These are phyloP conservation scores for Ormyrus rosae DNA, from an alignment of 2,888 invertebrate species.

Conservation along the genomic window DNA sequence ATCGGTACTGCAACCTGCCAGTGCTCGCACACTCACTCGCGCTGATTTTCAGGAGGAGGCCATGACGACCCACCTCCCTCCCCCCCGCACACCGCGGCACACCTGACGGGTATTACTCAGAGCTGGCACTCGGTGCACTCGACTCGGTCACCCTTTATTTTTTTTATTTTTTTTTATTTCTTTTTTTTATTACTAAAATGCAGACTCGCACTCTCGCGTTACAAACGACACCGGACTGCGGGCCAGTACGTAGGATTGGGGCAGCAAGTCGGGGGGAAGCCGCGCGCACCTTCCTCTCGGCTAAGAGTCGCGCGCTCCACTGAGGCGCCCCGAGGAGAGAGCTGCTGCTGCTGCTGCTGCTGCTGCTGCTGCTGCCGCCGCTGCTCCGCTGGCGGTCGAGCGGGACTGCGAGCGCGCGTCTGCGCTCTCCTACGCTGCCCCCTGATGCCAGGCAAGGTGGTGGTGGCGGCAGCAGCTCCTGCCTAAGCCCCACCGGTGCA, in stretches of 20 bases:
- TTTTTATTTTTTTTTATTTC: too few relatives aligned
- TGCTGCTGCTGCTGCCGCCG: too few relatives aligned
- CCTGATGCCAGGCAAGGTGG: conserved; percentile 26
- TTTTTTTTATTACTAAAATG: too few relatives aligned
- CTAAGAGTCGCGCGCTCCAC: conserved; percentile 70
- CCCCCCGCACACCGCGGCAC: background rate
- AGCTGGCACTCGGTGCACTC: background rate
- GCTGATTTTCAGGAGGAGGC: background rate
- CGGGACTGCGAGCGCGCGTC: too few relatives aligned
- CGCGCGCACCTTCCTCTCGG: conserved; percentile 58
- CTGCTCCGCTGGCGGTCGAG: too few relatives aligned
- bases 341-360: too few relatives aligned
- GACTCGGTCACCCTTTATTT: background rate
- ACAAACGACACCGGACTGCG: too few relatives aligned
- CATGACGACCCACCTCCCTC: background rate
- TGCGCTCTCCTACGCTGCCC: conserved; percentile 14
- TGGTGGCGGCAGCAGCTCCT: background rate
- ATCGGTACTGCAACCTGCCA: too few relatives aligned
- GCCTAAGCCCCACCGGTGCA: background rate
- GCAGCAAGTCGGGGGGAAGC: too few relatives aligned
- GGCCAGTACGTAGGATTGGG: too few relatives aligned
- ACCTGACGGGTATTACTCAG: too few relatives aligned
- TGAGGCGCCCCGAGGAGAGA: conserved; percentile 44
- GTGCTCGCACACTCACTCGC: background rate
- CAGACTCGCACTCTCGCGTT: too few relatives aligned